Conservation (phyloP, 2,888 invertebrate species). For the Alcis repandata region DNA sequence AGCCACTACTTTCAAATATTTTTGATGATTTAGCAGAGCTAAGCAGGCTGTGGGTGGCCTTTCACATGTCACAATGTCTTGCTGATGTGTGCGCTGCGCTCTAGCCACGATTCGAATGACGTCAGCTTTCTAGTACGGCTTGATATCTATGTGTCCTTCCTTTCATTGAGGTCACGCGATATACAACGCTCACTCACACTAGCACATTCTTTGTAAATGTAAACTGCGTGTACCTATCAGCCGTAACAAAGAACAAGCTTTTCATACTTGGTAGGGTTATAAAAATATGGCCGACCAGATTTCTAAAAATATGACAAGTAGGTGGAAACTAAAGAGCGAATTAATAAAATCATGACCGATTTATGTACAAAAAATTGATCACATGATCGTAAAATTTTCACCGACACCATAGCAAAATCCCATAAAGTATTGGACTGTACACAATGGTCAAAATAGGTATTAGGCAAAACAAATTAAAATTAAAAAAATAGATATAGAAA, state of each 20-base stretch:
- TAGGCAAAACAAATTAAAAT: constrained; percentile 5
- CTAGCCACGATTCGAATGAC: constrained; percentile 77
- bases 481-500: not conserved
- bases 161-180: constrained; percentile 80
- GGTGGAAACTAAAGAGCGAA: not conserved
- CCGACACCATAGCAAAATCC: constrained; percentile 19
- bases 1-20: constrained; percentile 83
- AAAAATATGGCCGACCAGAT: constrained; percentile 40
- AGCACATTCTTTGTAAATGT: constrained; percentile 55
- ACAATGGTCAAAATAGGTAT: constrained; percentile 6
- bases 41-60: constrained; percentile 82
- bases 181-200: constrained; percentile 78
- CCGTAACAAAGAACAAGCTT: constrained; percentile 51
- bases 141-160: constrained; percentile 72
- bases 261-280: constrained; percentile 64
- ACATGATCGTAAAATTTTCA: not conserved
- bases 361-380: not conserved
- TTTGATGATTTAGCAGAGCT: constrained; percentile 74
- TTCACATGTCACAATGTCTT: constrained; percentile 86
- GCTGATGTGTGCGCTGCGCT: constrained; percentile 72
- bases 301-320: constrained; percentile 10
- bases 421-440: constrained; percentile 15
- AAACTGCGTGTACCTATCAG: constrained; percentile 46
- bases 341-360: not conserved
- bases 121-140: constrained; percentile 84